Base-by-base conservation (phyloP, 2,113 vertebrate genomes). In the Cnemophilus loriae region DNA sequence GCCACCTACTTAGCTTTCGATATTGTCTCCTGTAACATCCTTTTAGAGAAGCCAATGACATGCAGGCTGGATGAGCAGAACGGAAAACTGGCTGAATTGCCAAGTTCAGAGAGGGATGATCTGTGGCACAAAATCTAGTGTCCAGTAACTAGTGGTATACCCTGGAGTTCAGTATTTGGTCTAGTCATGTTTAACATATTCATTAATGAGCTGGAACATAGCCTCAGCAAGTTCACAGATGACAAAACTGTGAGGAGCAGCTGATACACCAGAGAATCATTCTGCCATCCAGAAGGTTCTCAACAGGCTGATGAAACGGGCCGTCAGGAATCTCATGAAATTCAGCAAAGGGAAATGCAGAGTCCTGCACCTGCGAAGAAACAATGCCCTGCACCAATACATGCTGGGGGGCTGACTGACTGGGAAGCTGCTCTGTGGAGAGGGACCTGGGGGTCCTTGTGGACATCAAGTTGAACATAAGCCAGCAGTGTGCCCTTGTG, bases 1-100 rank as follows among this genome's bases (percentile, higher is more conserved):
- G 50, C 27, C 18, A 30, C 50, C 57, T 71, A 3, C 41, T 22
- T 70, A 55, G n/a, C 32, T 93, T 89, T 87, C 73, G 27, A 15
- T 15, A 5, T 7, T 60, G 21, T 60, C 22, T 84, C 19, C n/a
- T 16, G 8, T 52, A 65, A 52, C 15, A 37, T 42, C n/a, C 39
- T 84, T 5, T 1, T 10, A 41, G 68, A 65, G 46, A 73, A 81
- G n/a, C 21, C 0, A 1, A 3, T 59, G 35, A 22, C 1, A 0
- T 11, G 8, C 4, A 15, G 55, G 37, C 55, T 90, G 64, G n/a
- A 56, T 53, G 47, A 78, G 39, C 15, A 37, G 56, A 46, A 22
- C 17, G 69, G 57, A 69, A 89, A 81, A 65, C 24, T 37, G 44
- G 7, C 26, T 65, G 60, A 61, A 33, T 22, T 52, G 30, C 44